phyloP scores from a whole-genome alignment of 2,888 invertebrate species.

The Bellardia pandia region DNA sequence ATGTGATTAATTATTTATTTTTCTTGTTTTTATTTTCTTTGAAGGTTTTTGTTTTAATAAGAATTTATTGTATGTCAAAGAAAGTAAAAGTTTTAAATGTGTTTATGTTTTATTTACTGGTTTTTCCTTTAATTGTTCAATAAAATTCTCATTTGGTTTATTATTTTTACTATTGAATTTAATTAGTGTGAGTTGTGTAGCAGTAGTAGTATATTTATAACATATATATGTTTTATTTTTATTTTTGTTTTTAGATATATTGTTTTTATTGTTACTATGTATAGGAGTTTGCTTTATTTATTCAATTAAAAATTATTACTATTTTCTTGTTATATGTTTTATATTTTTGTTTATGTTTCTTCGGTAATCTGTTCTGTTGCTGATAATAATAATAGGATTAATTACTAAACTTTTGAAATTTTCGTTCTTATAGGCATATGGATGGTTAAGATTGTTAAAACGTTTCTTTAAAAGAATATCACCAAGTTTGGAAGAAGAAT shows the following conservation, averaged over 20 bases:
- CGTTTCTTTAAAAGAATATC: not conserved
- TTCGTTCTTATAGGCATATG: not conserved
- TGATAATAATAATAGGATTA: not conserved
- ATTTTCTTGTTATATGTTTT: constrained; percentile 46
- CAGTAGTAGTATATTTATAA: constrained; percentile 58
- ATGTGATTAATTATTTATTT: constrained; percentile 35
- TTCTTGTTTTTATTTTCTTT: constrained; percentile 34
- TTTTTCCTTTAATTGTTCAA: constrained; percentile 54
- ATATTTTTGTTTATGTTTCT: not conserved
- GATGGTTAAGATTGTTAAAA: not conserved
- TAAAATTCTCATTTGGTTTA: constrained; percentile 62
- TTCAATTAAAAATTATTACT: constrained; percentile 60
- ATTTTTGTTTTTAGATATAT: constrained; percentile 24
- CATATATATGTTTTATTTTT: constrained; percentile 30
- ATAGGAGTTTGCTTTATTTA: constrained; percentile 57
- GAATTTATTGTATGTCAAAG: constrained; percentile 57
- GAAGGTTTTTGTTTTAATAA: constrained; percentile 10
- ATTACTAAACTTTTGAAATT: constrained; percentile 23
- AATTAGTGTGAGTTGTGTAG: constrained; percentile 51
- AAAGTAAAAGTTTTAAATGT: constrained; percentile 54
- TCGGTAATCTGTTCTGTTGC: constrained; percentile 18
- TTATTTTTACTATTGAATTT: constrained; percentile 63
- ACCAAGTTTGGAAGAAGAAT: too few relatives aligned
- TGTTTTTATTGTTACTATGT: constrained; percentile 64
- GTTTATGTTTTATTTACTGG: constrained; percentile 78